Conservation (phyloP, 92 coral and sea anemone species). For the Epizoanthus ramosus region DNA sequence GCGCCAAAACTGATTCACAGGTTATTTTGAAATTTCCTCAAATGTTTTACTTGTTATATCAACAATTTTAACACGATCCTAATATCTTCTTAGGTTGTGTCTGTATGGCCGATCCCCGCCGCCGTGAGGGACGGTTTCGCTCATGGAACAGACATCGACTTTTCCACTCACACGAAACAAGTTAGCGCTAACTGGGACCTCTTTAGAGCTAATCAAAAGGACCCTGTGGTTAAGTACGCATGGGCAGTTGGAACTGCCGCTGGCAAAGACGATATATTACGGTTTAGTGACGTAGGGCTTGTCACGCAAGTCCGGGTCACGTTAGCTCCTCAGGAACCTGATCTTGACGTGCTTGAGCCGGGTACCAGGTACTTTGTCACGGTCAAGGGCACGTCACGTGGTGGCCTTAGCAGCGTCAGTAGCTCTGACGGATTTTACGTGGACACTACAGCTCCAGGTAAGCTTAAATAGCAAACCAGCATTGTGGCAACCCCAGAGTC, state of each 20-base stretch:
- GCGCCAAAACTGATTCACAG: no score
- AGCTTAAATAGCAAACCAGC: no score
- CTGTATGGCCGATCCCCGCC: constrained; percentile 82
- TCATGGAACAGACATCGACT: constrained; percentile 64
- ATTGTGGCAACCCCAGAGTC: constrained; percentile 2
- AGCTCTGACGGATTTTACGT: constrained; percentile 87
- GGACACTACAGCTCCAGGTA: constrained; percentile 78
- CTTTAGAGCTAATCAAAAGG: constrained; percentile 77
- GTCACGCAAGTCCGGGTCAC: constrained; percentile 54
- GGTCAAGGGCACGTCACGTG: constrained; percentile 73
- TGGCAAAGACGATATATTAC: constrained; percentile 65
- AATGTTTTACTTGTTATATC: no score
- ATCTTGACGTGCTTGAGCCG: constrained; percentile 68
- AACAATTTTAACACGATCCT: not conserved
- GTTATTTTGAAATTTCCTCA: no score
- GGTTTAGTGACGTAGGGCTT: constrained; percentile 78
- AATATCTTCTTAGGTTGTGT: constrained; percentile 43
- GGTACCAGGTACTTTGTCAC: constrained; percentile 86
- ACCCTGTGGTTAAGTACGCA: constrained; percentile 85
- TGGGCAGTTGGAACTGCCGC: constrained; percentile 90
- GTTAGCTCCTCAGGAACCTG: constrained; percentile 74
- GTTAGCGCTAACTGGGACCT: constrained; percentile 85
- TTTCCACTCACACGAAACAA: constrained; percentile 62
- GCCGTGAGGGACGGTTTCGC: constrained; percentile 70
- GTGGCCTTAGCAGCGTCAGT: constrained; percentile 70